phyloP scores from a whole-genome alignment of 2,113 vertebrate genomes.

The Himantopus leucocephalus region DNA sequence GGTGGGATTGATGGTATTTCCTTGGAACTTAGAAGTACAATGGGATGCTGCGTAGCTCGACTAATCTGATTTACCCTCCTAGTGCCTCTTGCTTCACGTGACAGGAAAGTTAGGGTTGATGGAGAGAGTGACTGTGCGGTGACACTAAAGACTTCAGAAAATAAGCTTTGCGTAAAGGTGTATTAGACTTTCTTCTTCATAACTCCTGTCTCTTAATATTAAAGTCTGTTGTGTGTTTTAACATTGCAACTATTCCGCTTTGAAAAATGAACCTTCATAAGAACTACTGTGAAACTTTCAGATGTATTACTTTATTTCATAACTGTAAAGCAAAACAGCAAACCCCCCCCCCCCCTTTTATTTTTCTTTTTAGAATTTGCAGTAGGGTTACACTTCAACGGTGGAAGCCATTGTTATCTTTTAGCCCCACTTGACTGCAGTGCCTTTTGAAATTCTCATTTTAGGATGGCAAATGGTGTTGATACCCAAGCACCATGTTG shows the following conservation, averaged over 20 bases:
- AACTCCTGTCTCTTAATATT: neutral
- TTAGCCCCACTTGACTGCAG: neutral
- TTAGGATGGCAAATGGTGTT: neutral
- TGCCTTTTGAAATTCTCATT: neutral
- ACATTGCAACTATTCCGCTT: accelerated
- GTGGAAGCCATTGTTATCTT: neutral
- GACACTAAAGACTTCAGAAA: neutral
- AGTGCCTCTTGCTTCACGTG: neutral
- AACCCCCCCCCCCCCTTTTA: too few species aligned
- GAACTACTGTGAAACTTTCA: neutral
- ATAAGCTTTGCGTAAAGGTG: neutral
- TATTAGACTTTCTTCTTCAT: neutral
- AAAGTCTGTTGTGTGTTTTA: neutral
- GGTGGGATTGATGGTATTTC: neutral
- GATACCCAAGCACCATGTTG: neutral
- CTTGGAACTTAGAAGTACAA: neutral
- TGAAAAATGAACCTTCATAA: neutral
- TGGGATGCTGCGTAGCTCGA: neutral
- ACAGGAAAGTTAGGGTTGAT: neutral
- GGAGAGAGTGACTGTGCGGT: neutral
- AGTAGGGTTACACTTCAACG: too few species aligned
- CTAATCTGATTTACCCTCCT: neutral
- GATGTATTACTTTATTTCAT: neutral
- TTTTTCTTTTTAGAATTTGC: neutral
- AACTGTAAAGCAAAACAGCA: neutral